These are phyloP conservation scores for Stenotaenia linearis DNA, from an alignment of 2,888 invertebrate genomes.

Conservation along the genomic window DNA sequence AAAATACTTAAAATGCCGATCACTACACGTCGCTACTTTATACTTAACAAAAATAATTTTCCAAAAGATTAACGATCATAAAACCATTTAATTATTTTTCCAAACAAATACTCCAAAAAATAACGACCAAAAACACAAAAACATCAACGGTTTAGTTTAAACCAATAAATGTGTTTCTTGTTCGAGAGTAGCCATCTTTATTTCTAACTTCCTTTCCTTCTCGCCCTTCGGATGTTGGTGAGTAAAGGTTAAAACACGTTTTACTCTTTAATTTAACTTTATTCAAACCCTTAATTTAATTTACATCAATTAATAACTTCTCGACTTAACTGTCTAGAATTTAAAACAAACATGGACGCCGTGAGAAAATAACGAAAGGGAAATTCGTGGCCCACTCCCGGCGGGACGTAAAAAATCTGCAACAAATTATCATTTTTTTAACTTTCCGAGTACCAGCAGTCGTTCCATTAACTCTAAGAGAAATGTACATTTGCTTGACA, in stretches of 20 bases:
- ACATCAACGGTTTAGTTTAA: not conserved
- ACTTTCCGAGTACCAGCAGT: not conserved
- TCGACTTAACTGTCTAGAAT: not conserved
- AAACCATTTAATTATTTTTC: too few species aligned
- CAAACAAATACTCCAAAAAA: too few species aligned
- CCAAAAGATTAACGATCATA: not conserved
- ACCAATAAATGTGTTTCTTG: not conserved
- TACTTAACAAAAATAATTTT: not conserved
- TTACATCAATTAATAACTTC: not conserved
- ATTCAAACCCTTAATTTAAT: not conserved
- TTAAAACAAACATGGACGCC: not conserved
- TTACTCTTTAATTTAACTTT: not conserved
- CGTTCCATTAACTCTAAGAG: not conserved
- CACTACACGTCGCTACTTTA: not conserved
- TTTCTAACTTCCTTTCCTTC: conserved; percentile 19
- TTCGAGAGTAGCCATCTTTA: conserved; percentile 19
- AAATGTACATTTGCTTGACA: not conserved
- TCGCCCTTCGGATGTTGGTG: conserved; percentile 19
- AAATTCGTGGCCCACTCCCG: not conserved
- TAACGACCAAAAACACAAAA: not conserved
- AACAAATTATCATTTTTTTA: not conserved
- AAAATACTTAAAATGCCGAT: not conserved
- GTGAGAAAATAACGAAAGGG: not conserved
- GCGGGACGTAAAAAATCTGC: not conserved
- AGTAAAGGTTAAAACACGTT: not conserved